Base-by-base conservation (phyloP, 2,113 vertebrate species). In the Leucopsar rothschildi region DNA sequence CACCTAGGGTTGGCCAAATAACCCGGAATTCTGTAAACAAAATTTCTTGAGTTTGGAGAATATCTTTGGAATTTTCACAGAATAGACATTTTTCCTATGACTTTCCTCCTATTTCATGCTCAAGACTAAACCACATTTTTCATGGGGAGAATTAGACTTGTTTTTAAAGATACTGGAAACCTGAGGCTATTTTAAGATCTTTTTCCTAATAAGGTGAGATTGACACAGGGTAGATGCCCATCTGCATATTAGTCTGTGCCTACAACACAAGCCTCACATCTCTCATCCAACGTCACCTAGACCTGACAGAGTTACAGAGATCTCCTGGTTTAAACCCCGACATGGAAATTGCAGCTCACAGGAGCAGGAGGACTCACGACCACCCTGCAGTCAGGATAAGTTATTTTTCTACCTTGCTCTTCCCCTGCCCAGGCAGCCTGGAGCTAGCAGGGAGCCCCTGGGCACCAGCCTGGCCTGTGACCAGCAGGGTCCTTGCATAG, bases 351-450 rank as follows among this genome's bases (percentile, higher is more conserved):
- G 60, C 29, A 57, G 50, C 60, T 77, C 25, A 47, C 3, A 45
- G 68, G 40, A 75, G 52, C 18, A 57, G 21, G 3, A 40, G 35
- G 29, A n/a, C 28, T 15, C 53, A 50, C 0, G 0, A 25, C 52
- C 33, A 64, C 17, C 13, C 55, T 86, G 9, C 12, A 37, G 22
- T 15, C 33, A 31, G 40, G 14, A 9, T 56, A 53, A 88, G 5
- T 31, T 21, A 2, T 25, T 33, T 56, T 82, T 86, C 52, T 7
- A 17, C 8, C 25, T 76, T 55, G 40, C 39, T 63, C 13, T 50
- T 17, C 6, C 39, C 19, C 33, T 84, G 11, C 3, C 15, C 21
- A 64, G 16, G 25, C 57, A 68, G 39, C 4, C 12, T 49, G 35
- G 9, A 25, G 21, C 13, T 33, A 33, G 15, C 29, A 47, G 57